These are phyloP conservation scores for Acleris sparsana DNA, from an alignment of 2,888 invertebrate genomes.

Conservation along the genomic window DNA sequence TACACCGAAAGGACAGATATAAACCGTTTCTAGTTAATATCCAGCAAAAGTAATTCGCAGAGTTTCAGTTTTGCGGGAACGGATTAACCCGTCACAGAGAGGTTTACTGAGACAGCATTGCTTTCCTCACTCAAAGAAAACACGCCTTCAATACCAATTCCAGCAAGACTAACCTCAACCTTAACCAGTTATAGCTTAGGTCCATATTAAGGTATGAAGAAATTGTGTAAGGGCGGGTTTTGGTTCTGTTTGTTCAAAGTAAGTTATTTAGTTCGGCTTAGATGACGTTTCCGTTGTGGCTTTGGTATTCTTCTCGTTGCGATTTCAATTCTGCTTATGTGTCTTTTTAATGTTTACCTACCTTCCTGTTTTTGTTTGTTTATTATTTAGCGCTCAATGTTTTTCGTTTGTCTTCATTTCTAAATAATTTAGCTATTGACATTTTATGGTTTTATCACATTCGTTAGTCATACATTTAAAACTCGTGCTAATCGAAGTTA, in stretches of 20 bases:
- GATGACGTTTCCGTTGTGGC: conserved; percentile 71
- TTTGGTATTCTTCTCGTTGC: conserved; percentile 55
- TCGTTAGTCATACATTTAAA: too few species aligned
- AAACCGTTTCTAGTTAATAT: conserved; percentile 37
- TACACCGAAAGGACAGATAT: conserved; percentile 6
- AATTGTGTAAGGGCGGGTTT: conserved; percentile 42
- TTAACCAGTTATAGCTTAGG: conserved; percentile 41
- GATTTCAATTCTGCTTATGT: conserved; percentile 51
- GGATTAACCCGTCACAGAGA: conserved; percentile 65
- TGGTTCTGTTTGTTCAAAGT: conserved; percentile 56
- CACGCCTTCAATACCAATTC: conserved; percentile 10
- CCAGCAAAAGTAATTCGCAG: conserved; percentile 60
- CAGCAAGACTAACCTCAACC: conserved; percentile 41
- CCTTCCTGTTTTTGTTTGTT: background rate
- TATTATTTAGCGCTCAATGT: too few species aligned
- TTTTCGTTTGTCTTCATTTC: too few species aligned
- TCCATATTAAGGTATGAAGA: conserved; percentile 39
- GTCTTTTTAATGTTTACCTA: conserved; percentile 13
- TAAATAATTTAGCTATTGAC: too few species aligned
- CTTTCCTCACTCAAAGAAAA: conserved; percentile 42
- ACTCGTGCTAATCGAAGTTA: too few species aligned
- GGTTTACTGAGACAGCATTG: conserved; percentile 64
- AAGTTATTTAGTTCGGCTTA: conserved; percentile 75
- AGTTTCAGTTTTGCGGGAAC: conserved; percentile 72
- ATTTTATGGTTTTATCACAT: too few species aligned